Conservation (phyloP, 2,888 invertebrate species). For the Altica lythri region DNA sequence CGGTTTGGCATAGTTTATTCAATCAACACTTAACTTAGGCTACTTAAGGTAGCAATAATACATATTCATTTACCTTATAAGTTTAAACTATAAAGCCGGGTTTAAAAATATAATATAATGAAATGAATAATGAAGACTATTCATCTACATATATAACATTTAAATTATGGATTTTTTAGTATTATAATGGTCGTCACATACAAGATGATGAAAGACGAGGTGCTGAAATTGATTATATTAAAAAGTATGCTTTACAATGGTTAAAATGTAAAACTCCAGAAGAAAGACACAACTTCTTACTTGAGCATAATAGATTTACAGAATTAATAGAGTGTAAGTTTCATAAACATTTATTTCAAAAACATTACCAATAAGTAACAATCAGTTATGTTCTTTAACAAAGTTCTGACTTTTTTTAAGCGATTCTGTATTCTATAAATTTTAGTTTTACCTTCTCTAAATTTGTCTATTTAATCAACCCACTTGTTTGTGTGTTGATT, state of each 20-base stretch:
- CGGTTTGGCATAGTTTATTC: too few species aligned
- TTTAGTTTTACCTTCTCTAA: too few species aligned
- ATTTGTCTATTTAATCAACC: too few species aligned
- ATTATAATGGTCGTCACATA: slow-evolving; percentile 74
- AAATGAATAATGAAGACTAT: slow-evolving; percentile 1
- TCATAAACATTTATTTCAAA: neutral
- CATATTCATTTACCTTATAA: too few species aligned
- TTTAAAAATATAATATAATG: too few species aligned
- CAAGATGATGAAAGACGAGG: slow-evolving; percentile 74
- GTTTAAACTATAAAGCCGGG: too few species aligned
- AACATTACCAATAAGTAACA: neutral
- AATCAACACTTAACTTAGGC: too few species aligned
- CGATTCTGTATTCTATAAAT: too few species aligned
- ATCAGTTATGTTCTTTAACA: slow-evolving; percentile 18
- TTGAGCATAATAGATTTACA: slow-evolving; percentile 77
- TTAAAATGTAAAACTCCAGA: slow-evolving; percentile 61
- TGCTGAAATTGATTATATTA: slow-evolving; percentile 90
- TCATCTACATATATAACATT: too few species aligned
- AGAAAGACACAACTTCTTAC: slow-evolving; percentile 63
- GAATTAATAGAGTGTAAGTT: slow-evolving; percentile 72
- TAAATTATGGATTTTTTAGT: slow-evolving; percentile 54
- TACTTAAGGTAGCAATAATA: too few species aligned
- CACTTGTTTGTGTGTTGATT: too few species aligned
- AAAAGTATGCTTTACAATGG: slow-evolving; percentile 79
- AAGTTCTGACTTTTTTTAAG: too few species aligned